Conservation (phyloP, 2,797 vertebrate species). For the Microchirus variegatus region DNA sequence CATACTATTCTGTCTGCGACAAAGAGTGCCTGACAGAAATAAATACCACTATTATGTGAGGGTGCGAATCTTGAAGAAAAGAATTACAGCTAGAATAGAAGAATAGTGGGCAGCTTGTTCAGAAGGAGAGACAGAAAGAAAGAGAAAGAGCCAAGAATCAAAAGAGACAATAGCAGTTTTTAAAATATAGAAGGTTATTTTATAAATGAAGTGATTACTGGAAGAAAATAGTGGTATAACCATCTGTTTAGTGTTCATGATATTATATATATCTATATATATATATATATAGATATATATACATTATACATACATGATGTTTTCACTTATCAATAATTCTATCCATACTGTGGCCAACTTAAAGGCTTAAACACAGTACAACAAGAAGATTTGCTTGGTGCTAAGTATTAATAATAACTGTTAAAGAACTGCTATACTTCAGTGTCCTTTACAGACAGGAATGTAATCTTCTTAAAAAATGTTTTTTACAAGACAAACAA, state of each 20-base stretch:
- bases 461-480: too few species aligned
- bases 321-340: too few species aligned
- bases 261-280: too few species aligned
- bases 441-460: too few species aligned
- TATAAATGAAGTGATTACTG: conserved; percentile 7
- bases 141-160: conserved; percentile 15
- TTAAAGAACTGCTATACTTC: too few species aligned
- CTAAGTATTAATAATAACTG: too few species aligned
- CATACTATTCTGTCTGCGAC: conserved; percentile 42
- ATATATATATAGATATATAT: too few species aligned
- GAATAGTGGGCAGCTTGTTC: conserved; percentile 53
- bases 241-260: not conserved
- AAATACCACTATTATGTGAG: conserved; percentile 58
- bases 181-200: conserved; percentile 9
- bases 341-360: too few species aligned
- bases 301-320: too few species aligned
- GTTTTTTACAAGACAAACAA: too few species aligned
- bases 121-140: conserved; percentile 27
- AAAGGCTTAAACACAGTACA: too few species aligned
- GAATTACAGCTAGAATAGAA: conserved; percentile 57
- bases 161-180: conserved; percentile 44
- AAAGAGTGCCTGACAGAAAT: conserved; percentile 63
- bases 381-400: too few species aligned
- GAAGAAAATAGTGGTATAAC: conserved; percentile 1
- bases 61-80: conserved; percentile 36